Evolutionary conservation across 2,797 vertebrate genomes (phyloP).

Genomic region (Liparis tanakae): DNA sequence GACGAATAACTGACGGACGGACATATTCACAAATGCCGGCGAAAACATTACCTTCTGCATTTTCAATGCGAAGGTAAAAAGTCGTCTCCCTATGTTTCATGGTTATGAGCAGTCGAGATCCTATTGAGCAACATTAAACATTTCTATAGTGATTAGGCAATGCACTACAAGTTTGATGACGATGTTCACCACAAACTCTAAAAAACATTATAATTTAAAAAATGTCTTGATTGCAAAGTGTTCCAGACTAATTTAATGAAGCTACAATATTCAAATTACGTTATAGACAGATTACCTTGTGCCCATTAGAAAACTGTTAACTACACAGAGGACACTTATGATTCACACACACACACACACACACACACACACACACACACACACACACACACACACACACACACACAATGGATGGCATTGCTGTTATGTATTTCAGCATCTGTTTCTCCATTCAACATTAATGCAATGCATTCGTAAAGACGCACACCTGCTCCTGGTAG

Average conservation of each 20-base stretch:
- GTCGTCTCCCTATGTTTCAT: too few species aligned
- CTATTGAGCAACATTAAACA: background rate
- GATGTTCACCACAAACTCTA: background rate
- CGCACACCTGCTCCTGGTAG: conserved; percentile 49
- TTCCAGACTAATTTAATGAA: background rate
- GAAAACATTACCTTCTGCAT: too few species aligned
- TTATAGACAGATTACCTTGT: background rate
- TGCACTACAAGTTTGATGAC: background rate
- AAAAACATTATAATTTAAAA: too few species aligned
- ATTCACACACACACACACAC: background rate
- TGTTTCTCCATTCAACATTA: conserved; percentile 49
- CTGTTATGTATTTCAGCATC: conserved; percentile 51
- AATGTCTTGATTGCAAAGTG: background rate
- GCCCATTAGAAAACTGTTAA: background rate
- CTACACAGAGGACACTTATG: background rate
- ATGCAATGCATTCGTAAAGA: conserved; percentile 48
- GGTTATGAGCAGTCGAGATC: background rate
- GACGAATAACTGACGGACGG: too few species aligned
- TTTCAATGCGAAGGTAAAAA: too few species aligned
- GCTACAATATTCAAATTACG: background rate
- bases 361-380: background rate
- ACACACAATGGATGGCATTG: conserved; percentile 12
- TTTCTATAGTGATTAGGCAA: background rate
- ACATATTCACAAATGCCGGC: too few species aligned
- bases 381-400: background rate